These are phyloP conservation scores for Poeciliopsis gracilis DNA, from an alignment of 2,797 vertebrate genomes.

Conservation along the genomic window DNA sequence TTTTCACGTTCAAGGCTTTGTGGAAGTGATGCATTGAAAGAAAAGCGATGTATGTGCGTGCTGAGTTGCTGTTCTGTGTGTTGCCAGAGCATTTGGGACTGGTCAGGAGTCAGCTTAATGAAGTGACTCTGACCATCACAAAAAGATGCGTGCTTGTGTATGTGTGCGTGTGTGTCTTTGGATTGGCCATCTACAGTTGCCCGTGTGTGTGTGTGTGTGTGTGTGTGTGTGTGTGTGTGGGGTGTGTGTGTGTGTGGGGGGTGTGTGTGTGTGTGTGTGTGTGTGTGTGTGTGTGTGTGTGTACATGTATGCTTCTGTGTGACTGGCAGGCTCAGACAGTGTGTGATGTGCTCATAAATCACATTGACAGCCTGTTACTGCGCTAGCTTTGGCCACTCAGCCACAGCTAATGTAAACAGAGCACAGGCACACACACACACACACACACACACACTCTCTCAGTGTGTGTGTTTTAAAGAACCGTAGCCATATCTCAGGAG, in stretches of 20 bases:
- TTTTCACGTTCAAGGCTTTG: conserved; percentile 56
- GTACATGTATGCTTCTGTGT: conserved; percentile 54
- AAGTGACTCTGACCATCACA: conserved; percentile 89
- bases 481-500: conserved; percentile 81
- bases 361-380: conserved; percentile 93
- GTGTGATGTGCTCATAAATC: conserved; percentile 98
- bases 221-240: conserved; percentile 25
- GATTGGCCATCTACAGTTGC: conserved; percentile 80
- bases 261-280: conserved; percentile 26
- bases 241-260: conserved; percentile 34
- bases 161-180: conserved; percentile 33
- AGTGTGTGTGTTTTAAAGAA: conserved; percentile 82
- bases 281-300: conserved; percentile 32
- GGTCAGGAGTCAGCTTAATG: conserved; percentile 91
- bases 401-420: conserved; percentile 90
- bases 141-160: conserved; percentile 48
- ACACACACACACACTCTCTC: conserved; percentile 39
- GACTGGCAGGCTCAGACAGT: conserved; percentile 90
- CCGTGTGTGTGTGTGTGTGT: conserved; percentile 29
- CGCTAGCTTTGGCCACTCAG: conserved; percentile 90
- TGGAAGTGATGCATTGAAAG: conserved; percentile 68
- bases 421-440: conserved; percentile 71
- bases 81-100: conserved; percentile 74
- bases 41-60: conserved; percentile 34
- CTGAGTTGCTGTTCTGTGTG: conserved; percentile 52